Evolutionary conservation across 2,888 invertebrate species (phyloP), one percentile per base, ranked within the genome.

Genomic region (Acanthoscelides obtectus): DNA sequence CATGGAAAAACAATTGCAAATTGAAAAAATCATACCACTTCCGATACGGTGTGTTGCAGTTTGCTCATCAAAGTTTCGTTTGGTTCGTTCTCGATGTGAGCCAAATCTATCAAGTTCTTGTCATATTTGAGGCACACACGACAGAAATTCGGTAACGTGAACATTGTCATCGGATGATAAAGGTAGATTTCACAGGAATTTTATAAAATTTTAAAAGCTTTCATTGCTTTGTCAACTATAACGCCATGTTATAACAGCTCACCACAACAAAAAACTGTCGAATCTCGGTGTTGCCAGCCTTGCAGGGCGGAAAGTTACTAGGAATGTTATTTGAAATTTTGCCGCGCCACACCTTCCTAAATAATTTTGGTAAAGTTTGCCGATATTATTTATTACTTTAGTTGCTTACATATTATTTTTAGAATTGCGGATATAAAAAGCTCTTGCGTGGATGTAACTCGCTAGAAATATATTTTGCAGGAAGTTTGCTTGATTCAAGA

Each of bases 71-170:
- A 75, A 25, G 82, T 81, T 76, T 83, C 81, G 73, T 75, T 81
- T 19, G 82, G 81, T 76, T 84, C 83, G 69, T 83, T 82, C 76
- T 83, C 82, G 72, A 82, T 81, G 72, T 83, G 82, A 68, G 81
- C 82, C 74, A 84, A 77, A 79, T 85, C 83, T 75, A 82, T 81
- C 63, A 85, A 79, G 74, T 81, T 79, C 76, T 82, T 82, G 75
- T 83, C 84, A 72, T 82, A 80, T 78, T 84, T 82, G 67, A 85
- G 79, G 76, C 85, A 85, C 45, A 84, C 82, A 72, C 84, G 83
- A 81, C 84, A 85, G 77, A 84, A 84, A 77, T 84, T 82, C 71
- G 83, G 82, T 76, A 84, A 78, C 68, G 81, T 82, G 78, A 80
- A 83, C 84, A 84, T 84, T 73, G 77, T 81, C 77, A 78, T 79